Evolutionary conservation across 2,797 vertebrate genomes (phyloP), one percentile per base, ranked within the genome.

Genomic region (Leucoraja ocellata): DNA sequence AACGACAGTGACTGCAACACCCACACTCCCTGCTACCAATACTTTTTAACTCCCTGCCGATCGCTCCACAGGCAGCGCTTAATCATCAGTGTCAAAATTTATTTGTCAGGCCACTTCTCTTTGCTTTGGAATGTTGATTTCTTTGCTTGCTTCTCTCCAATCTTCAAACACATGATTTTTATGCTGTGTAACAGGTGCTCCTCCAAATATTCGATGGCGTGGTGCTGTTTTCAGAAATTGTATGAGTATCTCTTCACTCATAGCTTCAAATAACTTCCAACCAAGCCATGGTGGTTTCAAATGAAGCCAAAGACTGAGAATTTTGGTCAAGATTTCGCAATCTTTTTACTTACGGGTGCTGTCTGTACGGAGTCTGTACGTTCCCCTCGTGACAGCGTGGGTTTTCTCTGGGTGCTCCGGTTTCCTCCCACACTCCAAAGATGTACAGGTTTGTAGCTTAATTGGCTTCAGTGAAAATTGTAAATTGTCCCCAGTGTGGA

Each of bases 1-100:
- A 68, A 32, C n/a, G n/a, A 88, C 63, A 63, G 16, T 88, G n/a
- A 88, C 16, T 88, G 63, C n/a, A 88, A 88, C 61, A 88, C n/a
- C 65, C 63, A 65, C n/a, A 8, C 7, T 32, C n/a, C 61, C 63
- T 32, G 18, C 63, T 68, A 68, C n/a, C 16, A 88, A 36, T 88
- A 68, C 14, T 65, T 68, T 36, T 68, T 21, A 68, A 16, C n/a
- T 68, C 61, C 61, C 84, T 88, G 84, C n/a, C 16, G 16, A 63
- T 65, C 28, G 10, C 61, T 18, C 11, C 1, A 86, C 61, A 88
- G 28, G 23, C 84, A 68, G 65, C 63, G 4, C 16, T 88, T 88
- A 73, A 7, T 68, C n/a, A 36, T 36, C n/a, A 65, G 7, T 32
- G 16, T 36, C 58, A 86, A 88, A 28, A 14, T 65, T n/a, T 18